Conservation (phyloP, 2,888 invertebrate genomes). For the Lasioglossum zephyrum region DNA sequence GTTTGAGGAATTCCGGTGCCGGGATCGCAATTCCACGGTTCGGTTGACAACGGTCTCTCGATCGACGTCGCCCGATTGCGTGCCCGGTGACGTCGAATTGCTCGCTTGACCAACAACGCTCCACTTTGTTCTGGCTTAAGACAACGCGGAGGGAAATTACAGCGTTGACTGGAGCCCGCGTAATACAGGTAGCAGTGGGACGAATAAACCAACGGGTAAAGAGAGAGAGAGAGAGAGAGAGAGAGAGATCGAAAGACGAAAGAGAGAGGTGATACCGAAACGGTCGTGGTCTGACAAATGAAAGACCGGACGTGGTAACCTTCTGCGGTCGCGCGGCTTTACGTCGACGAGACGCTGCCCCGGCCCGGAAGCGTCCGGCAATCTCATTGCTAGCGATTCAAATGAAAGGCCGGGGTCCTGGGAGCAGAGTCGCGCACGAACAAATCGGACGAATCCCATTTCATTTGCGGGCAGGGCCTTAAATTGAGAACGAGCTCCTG, state of each 20-base stretch:
- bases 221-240: not conserved
- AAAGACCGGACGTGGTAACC: conserved; percentile 48
- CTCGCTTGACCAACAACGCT: conserved; percentile 6
- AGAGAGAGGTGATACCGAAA: not conserved
- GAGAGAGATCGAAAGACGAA: not conserved
- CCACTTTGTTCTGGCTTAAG: conserved; percentile 38
- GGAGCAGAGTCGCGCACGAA: conserved; percentile 28
- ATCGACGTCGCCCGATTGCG: conserved; percentile 8
- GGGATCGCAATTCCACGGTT: conserved; percentile 32
- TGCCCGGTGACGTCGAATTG: conserved; percentile 27
- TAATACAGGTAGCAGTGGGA: conserved; percentile 18
- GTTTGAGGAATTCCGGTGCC: conserved; percentile 6
- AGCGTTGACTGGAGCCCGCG: not conserved
- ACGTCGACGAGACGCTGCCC: conserved; percentile 44
- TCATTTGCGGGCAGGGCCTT: conserved; percentile 52
- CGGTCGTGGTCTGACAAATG: conserved; percentile 55
- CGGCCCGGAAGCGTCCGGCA: conserved; percentile 42
- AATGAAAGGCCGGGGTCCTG: conserved; percentile 39
- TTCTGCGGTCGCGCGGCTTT: conserved; percentile 46
- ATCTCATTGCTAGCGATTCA: conserved; percentile 59
- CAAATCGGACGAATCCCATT: conserved; percentile 62
- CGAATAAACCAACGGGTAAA: conserved; percentile 35
- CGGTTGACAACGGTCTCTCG: not conserved
- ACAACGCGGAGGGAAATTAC: conserved; percentile 42
- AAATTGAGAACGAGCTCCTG: conserved; percentile 68